phyloP scores from a whole-genome alignment of 1,140 invertebrate species.

The Musca domestica region DNA sequence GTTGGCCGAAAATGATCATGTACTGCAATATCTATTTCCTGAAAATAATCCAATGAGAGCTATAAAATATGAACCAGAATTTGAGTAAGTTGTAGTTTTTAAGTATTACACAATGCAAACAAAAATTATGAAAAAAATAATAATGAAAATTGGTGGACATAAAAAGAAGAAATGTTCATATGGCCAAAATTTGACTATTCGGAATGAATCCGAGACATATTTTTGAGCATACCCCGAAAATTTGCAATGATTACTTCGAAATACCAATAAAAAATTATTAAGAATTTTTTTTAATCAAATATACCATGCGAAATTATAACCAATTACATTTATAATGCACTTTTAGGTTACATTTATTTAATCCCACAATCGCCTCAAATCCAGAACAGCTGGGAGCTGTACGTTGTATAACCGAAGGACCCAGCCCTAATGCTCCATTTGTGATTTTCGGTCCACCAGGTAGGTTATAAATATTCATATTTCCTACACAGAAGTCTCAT shows the following conservation, averaged over 20 bases:
- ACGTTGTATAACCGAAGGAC: constrained; percentile 36
- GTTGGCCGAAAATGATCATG: constrained; percentile 26
- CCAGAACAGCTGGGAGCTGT: constrained; percentile 42
- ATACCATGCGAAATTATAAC: background rate
- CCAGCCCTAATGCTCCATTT: constrained; percentile 37
- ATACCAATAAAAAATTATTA: no score
- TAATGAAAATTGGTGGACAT: no score
- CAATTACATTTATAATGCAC: background rate
- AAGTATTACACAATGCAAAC: no score
- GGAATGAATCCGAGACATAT: no score
- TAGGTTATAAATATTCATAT: constrained; percentile 10
- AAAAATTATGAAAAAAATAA: no score
- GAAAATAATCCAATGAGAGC: background rate
- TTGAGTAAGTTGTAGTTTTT: background rate
- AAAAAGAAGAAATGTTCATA: no score
- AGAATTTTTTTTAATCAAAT: background rate
- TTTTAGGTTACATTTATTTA: constrained; percentile 30
- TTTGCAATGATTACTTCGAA: no score
- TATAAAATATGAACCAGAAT: background rate
- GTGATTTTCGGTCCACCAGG: constrained; percentile 49
- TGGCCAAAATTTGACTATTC: no score
- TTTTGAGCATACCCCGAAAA: no score
- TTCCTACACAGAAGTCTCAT: no score
- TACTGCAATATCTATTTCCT: constrained; percentile 44
- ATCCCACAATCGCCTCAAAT: constrained; percentile 33